Evolutionary conservation across 2,113 vertebrate genomes (phyloP), one percentile per base, ranked within the genome.

Genomic region (Sinocyclocheilus anshuiensis): DNA sequence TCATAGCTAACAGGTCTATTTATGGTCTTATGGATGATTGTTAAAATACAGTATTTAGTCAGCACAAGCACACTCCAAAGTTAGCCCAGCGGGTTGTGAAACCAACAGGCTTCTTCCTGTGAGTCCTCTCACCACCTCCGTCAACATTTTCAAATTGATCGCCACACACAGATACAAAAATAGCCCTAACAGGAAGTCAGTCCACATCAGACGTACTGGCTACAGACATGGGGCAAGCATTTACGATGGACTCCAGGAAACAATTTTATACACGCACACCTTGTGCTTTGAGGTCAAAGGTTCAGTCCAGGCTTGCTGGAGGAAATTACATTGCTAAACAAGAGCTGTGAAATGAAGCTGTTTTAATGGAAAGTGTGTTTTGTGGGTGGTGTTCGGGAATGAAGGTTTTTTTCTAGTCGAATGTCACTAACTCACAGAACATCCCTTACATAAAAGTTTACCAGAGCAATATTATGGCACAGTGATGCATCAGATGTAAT

Each of bases 101-200:
- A 82, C 80, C n/a, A 67, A n/a, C 42, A 83, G 55, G 50, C 65
- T 83, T 48, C 50, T 72, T 83, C 81, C 81, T 83, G 65, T 72
- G 18, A 36, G 20, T 57, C 10, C 81, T 72, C 22, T 75, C 4
- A 15, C 48, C 53, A 48, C 36, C 59, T 82, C 33, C 33, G 22
- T 72, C 81, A 83, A 74, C 81, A 57, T 65, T 83, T 87, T 59
- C 69, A 81, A 77, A 86, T 57, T 81, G 84, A 84, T 72, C 61
- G 22, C 78, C 82, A 89, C 33, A 89, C 50, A 81, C 81, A 5
- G 24, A 57, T 29, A 65, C 69, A 79, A 85, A 89, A 89, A 89
- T 89, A 89, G 88, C 45, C 79, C 59, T 82, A 87, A 89, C 86
- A 87, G 88, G 88, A 89, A 89, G 69, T 80, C 78, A 29, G 26